Evolutionary conservation across 2,113 vertebrate genomes (phyloP).

Genomic region (Arothron firmamentum): DNA sequence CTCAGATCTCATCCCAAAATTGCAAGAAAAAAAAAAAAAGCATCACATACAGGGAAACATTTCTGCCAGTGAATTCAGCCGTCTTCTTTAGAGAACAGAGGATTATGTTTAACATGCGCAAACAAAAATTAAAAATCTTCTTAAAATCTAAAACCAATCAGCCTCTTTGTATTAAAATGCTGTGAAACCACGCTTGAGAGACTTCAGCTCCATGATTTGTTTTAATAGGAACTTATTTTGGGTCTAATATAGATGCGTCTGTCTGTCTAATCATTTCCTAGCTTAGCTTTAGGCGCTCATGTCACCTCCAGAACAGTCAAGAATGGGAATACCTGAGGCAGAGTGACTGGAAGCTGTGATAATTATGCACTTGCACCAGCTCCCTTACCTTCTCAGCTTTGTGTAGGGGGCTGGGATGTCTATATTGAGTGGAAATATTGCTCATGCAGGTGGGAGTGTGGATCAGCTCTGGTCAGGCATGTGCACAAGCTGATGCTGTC

Average conservation of each 20-base stretch:
- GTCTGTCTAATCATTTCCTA: background rate
- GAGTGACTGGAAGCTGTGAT: slow-evolving; percentile 1
- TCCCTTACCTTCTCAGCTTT: background rate
- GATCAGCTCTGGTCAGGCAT: background rate
- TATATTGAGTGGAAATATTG: background rate
- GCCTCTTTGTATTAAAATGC: background rate
- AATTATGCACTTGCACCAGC: background rate
- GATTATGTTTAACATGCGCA: background rate
- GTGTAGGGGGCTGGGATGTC: background rate
- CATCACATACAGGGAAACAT: slow-evolving; percentile 11
- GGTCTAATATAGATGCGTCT: background rate
- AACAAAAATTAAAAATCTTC: slow-evolving; percentile 12
- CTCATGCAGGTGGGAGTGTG: slow-evolving; percentile 1
- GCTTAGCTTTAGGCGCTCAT: background rate
- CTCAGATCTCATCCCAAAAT: slow-evolving; percentile 74
- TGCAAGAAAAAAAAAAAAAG: slow-evolving; percentile 38
- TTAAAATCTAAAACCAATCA: background rate
- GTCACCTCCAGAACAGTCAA: background rate
- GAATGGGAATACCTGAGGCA: slow-evolving; percentile 1
- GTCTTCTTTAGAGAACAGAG: slow-evolving; percentile 27
- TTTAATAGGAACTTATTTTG: background rate
- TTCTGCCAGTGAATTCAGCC: slow-evolving; percentile 41
- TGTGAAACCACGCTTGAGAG: background rate
- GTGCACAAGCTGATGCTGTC: background rate
- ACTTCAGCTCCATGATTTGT: background rate